phyloP scores from a whole-genome alignment of 2,797 vertebrate species.

The Cuniculus paca region DNA sequence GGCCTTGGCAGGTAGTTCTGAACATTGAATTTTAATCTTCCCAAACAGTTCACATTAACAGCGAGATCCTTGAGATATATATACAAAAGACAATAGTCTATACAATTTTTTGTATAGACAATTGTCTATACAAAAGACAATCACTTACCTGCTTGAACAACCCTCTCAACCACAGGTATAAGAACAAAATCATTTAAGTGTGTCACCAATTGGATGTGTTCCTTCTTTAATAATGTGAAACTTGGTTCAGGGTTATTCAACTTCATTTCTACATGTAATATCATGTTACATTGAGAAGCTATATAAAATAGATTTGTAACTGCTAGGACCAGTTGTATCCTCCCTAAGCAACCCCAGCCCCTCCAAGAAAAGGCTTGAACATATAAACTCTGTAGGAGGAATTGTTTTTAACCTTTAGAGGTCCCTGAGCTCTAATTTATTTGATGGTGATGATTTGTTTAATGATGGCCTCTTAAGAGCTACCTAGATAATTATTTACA shows the following conservation, averaged over 20 bases:
- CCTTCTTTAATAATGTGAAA: conserved; percentile 28
- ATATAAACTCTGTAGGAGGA: not conserved
- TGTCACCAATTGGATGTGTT: not conserved
- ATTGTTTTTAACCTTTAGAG: not conserved
- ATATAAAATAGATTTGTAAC: conserved; percentile 1
- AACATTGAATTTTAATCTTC: not conserved
- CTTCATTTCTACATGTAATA: not conserved
- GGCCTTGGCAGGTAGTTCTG: not conserved
- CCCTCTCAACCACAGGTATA: not conserved
- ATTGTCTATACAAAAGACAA: not conserved
- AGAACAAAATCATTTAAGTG: conserved; percentile 34
- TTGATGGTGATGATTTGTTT: not conserved
- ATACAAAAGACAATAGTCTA: not conserved
- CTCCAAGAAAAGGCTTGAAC: not conserved
- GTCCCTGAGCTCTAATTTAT: not conserved
- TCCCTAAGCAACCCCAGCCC: not conserved
- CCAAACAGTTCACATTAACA: conserved; percentile 1
- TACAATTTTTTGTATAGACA: no score
- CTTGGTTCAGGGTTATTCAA: conserved; percentile 12
- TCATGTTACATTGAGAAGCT: not conserved
- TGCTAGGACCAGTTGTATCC: not conserved
- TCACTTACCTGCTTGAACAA: conserved; percentile 11
- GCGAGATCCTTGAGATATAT: not conserved
- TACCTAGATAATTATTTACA: not conserved
- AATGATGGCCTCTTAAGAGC: not conserved